Conservation (phyloP, 1,140 invertebrate genomes). For the Zophobas morio region DNA sequence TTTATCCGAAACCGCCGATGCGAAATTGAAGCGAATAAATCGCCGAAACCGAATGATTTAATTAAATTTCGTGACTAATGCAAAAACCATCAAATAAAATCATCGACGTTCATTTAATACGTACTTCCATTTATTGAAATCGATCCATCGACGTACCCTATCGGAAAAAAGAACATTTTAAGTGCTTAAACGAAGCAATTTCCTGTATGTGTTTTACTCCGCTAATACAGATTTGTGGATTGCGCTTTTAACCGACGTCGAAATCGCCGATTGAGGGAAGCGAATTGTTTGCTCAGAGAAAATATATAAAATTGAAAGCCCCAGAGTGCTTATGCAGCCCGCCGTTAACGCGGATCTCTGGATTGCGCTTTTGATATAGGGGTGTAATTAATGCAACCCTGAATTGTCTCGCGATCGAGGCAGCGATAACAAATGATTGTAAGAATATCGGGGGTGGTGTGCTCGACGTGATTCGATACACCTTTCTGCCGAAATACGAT, state of each 20-base stretch:
- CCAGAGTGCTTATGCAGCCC: background rate
- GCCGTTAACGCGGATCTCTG: background rate
- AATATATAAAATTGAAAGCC: background rate
- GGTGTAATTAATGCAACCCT: background rate
- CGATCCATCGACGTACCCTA: background rate
- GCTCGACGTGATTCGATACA: constrained; percentile 35
- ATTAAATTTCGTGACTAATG: constrained; percentile 28
- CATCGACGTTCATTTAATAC: background rate
- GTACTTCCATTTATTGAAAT: constrained; percentile 9
- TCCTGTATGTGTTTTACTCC: background rate
- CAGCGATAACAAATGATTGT: constrained; percentile 2
- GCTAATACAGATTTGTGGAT: background rate
- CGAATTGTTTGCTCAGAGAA: too few relatives aligned
- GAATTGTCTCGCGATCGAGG: background rate
- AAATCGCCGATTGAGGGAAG: background rate
- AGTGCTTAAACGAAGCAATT: constrained; percentile 5
- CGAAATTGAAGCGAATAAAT: background rate
- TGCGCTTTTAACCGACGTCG: background rate
- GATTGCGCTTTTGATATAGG: background rate
- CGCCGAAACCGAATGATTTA: background rate
- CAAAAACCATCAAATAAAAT: constrained; percentile 22
- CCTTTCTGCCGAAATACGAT: constrained; percentile 30
- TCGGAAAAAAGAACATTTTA: constrained; percentile 13
- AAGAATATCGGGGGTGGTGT: constrained; percentile 4
- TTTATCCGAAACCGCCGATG: constrained; percentile 12